A percentile compares a stretch with the other conserved stretches of the same genome.
These are phyloP conservation scores for Sebastes goodei DNA, from an alignment of 2,797 vertebrate species.

Conservation along the genomic window DNA sequence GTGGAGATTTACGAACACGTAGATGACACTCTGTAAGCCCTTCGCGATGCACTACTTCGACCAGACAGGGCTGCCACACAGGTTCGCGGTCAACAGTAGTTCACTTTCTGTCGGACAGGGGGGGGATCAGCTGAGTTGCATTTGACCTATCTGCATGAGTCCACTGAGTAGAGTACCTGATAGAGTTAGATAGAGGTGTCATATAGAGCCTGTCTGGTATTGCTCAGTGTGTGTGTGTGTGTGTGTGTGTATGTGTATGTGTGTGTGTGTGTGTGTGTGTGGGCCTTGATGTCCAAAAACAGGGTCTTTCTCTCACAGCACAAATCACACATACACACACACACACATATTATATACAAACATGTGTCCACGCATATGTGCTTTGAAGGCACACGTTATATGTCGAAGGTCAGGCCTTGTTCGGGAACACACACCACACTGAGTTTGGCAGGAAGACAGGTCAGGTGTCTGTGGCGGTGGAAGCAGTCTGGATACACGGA, in stretches of 20 bases:
- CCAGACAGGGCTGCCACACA: conserved; percentile 77
- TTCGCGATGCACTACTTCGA: conserved; percentile 68
- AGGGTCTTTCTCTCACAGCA: conserved; percentile 47
- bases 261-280: conserved; percentile 16
- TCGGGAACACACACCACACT: conserved; percentile 70
- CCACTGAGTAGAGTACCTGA: conserved; percentile 80
- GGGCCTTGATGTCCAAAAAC: conserved; percentile 56
- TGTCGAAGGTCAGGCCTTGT: conserved; percentile 55
- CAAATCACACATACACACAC: conserved; percentile 48
- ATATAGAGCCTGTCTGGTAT: conserved; percentile 77
- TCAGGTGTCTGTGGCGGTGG: conserved; percentile 70
- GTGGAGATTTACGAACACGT: conserved; percentile 57
- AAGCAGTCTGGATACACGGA: conserved; percentile 70
- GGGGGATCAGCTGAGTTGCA: conserved; percentile 58
- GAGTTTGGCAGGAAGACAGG: conserved; percentile 83
- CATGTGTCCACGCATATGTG: conserved; percentile 55
- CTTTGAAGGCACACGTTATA: conserved; percentile 63
- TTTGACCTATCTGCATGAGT: conserved; percentile 70
- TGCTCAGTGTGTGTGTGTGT: conserved; percentile 64
- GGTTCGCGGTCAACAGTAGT: conserved; percentile 73
- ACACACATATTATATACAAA: conserved; percentile 61
- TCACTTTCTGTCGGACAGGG: conserved; percentile 65
- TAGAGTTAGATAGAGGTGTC: conserved; percentile 71
- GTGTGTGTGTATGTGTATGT: conserved; percentile 3
- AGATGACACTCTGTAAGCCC: conserved; percentile 74